A percentile compares a stretch with the other conserved stretches of the same genome.
Conservation (phyloP, 1,140 invertebrate genomes). For the Hyles euphorbiae region DNA sequence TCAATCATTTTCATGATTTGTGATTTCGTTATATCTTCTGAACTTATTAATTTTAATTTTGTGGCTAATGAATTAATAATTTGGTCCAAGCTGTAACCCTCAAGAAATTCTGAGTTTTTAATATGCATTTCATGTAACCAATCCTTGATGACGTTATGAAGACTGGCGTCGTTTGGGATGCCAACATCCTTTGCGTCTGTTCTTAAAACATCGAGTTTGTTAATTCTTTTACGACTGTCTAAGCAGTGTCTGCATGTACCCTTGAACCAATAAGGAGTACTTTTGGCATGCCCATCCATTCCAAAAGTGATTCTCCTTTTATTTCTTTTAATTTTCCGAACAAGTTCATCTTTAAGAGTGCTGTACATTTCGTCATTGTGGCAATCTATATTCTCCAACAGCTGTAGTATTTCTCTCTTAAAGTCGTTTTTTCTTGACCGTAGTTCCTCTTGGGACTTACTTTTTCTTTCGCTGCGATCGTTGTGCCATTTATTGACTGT, state of each 20-base stretch:
- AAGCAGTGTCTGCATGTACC: too few relatives aligned
- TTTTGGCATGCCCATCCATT: neutral
- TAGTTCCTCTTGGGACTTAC: constrained; percentile 33
- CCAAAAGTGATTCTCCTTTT: neutral
- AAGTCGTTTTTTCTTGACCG: constrained; percentile 17
- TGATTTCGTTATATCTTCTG: constrained; percentile 20
- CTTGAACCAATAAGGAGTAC: neutral
- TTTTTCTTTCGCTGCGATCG: constrained; percentile 16
- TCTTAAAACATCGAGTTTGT: neutral
- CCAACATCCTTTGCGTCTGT: neutral
- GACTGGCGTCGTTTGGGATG: constrained; percentile 1
- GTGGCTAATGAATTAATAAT: constrained; percentile 13
- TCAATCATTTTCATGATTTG: constrained; percentile 29
- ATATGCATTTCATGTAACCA: constrained; percentile 30
- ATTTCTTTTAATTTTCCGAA: constrained; percentile 1
- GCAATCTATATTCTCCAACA: neutral
- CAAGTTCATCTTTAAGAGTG: neutral
- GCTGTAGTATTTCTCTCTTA: constrained; percentile 5
- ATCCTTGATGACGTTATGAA: constrained; percentile 22
- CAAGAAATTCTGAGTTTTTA: constrained; percentile 21
- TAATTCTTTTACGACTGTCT: neutral
- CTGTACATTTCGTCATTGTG: too few relatives aligned
- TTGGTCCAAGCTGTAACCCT: constrained; percentile 20
- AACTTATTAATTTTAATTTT: constrained; percentile 15
- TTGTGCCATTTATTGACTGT: neutral